A percentile compares a stretch with the other conserved stretches of the same genome.
These are phyloP conservation scores for Rhinolophus sinicus DNA, from an alignment of 2,113 vertebrate genomes.

Conservation along the genomic window DNA sequence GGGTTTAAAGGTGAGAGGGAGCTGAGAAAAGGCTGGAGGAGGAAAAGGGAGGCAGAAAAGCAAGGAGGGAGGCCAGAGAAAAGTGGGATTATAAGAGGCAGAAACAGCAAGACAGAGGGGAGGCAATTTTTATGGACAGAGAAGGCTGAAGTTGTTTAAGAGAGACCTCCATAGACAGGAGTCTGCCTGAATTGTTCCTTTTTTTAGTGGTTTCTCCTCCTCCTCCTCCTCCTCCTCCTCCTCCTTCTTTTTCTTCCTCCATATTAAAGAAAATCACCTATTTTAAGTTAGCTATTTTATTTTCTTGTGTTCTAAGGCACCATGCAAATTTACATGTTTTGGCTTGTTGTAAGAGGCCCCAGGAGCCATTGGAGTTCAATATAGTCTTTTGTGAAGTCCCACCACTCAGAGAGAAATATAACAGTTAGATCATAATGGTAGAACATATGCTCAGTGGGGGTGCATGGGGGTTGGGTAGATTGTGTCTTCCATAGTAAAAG, in stretches of 20 bases:
- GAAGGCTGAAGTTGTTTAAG: background rate
- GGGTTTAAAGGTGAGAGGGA: background rate
- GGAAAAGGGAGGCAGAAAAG: background rate
- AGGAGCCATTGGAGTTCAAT: background rate
- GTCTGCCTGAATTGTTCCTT: background rate
- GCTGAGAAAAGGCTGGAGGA: background rate
- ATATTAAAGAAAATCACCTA: background rate
- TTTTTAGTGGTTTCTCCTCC: background rate
- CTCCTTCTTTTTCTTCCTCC: background rate
- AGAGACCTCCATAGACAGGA: background rate
- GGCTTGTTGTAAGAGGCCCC: background rate
- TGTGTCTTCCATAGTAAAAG: background rate
- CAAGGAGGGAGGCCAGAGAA: background rate
- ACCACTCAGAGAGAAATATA: background rate
- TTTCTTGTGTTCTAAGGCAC: slow-evolving; percentile 9
- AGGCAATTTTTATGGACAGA: background rate
- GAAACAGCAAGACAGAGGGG: background rate
- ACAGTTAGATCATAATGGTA: background rate
- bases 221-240: no score
- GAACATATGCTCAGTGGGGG: background rate
- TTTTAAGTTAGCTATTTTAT: slow-evolving; percentile 23
- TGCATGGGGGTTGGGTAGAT: background rate
- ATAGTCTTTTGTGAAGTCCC: background rate
- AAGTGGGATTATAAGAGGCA: background rate
- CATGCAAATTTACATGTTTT: background rate